Conservation (phyloP, 2,797 vertebrate genomes). For the Pseudomugil gertrudae region DNA sequence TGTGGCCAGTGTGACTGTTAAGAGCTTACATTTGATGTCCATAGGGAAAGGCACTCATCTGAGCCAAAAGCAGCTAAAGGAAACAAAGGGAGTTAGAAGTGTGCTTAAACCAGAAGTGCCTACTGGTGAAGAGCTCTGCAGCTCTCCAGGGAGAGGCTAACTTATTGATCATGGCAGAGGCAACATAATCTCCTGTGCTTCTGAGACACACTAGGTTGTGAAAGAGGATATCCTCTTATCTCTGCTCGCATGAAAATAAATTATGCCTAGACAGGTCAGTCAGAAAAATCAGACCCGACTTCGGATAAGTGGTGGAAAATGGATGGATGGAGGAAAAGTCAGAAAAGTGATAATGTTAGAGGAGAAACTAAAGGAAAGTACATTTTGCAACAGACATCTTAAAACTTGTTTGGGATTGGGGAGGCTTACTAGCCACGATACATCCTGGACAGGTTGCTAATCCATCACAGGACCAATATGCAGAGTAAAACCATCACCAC, state of each 20-base stretch:
- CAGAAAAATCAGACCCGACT: not conserved
- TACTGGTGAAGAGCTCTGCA: slow-evolving; percentile 45
- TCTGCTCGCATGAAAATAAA: slow-evolving; percentile 10
- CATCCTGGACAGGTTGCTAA: too few relatives aligned
- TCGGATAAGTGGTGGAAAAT: too few relatives aligned
- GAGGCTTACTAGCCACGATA: too few relatives aligned
- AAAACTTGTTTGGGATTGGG: too few relatives aligned
- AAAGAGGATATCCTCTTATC: slow-evolving; percentile 37
- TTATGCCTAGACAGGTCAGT: slow-evolving; percentile 3
- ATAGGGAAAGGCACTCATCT: slow-evolving; percentile 53
- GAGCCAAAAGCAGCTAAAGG: slow-evolving; percentile 23
- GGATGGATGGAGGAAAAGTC: too few relatives aligned
- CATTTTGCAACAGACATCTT: not conserved
- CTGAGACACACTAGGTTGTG: slow-evolving; percentile 24
- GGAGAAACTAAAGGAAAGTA: not conserved
- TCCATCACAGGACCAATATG: too few relatives aligned
- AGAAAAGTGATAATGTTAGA: not conserved
- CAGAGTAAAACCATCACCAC: too few relatives aligned
- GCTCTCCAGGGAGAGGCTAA: slow-evolving; percentile 37
- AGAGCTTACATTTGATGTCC: slow-evolving; percentile 36
- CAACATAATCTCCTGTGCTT: slow-evolving; percentile 40
- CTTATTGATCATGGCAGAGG: slow-evolving; percentile 62
- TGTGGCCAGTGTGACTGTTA: slow-evolving; percentile 42
- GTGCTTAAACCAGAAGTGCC: slow-evolving; percentile 46
- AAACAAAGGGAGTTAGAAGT: slow-evolving; percentile 44